Evolutionary conservation across 30 jellyfish, hydroid and myxozoan genomes (phyloP).

Genomic region (Calvadosia cruxmelitensis): DNA sequence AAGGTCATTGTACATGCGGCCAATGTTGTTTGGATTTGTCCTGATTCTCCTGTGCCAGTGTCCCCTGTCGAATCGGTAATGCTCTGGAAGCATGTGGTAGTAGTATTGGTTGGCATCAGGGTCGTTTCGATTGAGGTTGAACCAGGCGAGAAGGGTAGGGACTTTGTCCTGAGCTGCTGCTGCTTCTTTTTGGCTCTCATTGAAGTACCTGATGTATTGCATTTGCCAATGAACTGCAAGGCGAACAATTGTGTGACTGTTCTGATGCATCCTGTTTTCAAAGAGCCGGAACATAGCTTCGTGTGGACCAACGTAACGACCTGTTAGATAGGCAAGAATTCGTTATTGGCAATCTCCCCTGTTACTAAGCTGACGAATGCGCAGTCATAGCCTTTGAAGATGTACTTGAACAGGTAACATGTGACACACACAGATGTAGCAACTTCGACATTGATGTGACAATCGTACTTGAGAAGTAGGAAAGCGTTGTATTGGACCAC

Average conservation of each 20-base stretch:
- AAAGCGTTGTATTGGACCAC: conserved; percentile 52
- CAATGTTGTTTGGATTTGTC: not conserved
- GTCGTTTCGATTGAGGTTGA: conserved; percentile 25
- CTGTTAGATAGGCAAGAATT: conserved; percentile 20
- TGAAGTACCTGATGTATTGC: conserved; percentile 20
- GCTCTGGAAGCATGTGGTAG: conserved; percentile 44
- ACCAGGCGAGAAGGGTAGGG: conserved; percentile 41
- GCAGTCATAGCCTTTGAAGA: conserved; percentile 46
- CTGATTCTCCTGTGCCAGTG: conserved; percentile 12
- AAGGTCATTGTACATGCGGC: conserved; percentile 8
- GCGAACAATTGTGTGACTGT: conserved; percentile 38
- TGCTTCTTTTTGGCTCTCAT: conserved; percentile 27
- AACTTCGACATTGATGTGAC: conserved; percentile 55
- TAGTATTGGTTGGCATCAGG: conserved; percentile 22
- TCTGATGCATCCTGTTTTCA: conserved; percentile 25
- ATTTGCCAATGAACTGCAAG: conserved; percentile 47
- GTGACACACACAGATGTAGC: conserved; percentile 29
- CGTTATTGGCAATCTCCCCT: conserved; percentile 50
- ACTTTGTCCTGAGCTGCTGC: conserved; percentile 4
- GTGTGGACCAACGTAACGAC: conserved; percentile 41
- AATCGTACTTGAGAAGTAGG: conserved; percentile 22
- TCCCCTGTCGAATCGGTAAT: conserved; percentile 5
- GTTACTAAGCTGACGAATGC: too few relatives aligned
- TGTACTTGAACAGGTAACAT: conserved; percentile 38
- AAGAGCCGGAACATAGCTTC: conserved; percentile 28